Percentiles rank a stretch among this genome's conserved stretches.
Conservation (phyloP, 2,888 invertebrate species). For the Hirtodrosophila histrioides region DNA sequence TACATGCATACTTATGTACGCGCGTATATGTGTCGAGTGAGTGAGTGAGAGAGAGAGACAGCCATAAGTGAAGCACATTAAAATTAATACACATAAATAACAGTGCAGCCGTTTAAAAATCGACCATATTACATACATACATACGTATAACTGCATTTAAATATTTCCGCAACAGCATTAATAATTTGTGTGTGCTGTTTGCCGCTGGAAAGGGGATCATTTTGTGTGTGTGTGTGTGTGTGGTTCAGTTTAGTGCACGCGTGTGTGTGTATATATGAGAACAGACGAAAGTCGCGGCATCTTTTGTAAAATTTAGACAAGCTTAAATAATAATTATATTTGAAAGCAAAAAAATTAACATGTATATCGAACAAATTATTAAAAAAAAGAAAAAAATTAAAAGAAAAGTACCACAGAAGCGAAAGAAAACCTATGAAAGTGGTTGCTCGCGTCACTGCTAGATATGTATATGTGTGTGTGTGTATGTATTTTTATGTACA, state of each 20-base stretch:
- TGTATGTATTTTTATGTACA: constrained; percentile 5
- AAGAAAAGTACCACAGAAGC: constrained; percentile 31
- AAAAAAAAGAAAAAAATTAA: no score
- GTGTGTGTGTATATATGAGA: constrained; percentile 26
- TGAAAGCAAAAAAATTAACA: constrained; percentile 33
- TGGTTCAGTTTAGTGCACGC: constrained; percentile 23
- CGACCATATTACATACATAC: constrained; percentile 23
- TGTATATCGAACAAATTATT: constrained; percentile 18
- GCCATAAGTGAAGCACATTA: constrained; percentile 55
- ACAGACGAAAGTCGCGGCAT: constrained; percentile 38
- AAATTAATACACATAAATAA: constrained; percentile 60
- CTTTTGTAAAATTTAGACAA: constrained; percentile 20
- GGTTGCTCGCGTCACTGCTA: constrained; percentile 72
- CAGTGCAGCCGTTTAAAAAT: constrained; percentile 45
- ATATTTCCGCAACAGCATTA: constrained; percentile 64
- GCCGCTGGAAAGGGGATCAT: constrained; percentile 62
- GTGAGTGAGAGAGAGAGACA: constrained; percentile 31
- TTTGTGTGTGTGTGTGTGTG: constrained; percentile 27
- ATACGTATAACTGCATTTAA: constrained; percentile 52
- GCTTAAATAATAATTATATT: constrained; percentile 9
- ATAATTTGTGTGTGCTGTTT: constrained; percentile 54
- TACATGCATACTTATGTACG: constrained; percentile 25
- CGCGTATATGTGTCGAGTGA: constrained; percentile 37
- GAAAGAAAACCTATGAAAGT: constrained; percentile 74
- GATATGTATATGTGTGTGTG: constrained; percentile 26